Conservation (phyloP, 2,113 vertebrate genomes). For the Siniperca chuatsi region DNA sequence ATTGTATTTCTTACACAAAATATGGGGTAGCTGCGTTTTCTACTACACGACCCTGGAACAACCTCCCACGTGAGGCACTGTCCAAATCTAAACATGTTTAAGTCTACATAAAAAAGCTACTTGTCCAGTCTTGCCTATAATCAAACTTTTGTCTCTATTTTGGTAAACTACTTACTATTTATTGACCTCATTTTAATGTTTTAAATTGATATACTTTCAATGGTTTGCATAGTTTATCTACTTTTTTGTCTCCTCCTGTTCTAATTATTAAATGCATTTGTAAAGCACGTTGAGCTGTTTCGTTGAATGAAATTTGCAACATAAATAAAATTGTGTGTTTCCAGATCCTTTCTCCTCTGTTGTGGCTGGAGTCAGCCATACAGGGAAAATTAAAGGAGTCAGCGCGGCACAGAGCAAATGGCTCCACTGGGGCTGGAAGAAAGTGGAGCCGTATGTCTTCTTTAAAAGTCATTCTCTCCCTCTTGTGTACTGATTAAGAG, state of each 20-base stretch:
- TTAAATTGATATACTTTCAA: background rate
- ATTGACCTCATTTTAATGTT: background rate
- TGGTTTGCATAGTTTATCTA: background rate
- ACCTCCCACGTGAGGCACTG: background rate
- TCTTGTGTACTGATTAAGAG: slow-evolving; percentile 84
- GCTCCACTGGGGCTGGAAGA: slow-evolving; percentile 60
- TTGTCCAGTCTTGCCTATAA: background rate
- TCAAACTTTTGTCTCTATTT: background rate
- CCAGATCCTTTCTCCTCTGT: background rate
- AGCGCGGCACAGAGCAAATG: slow-evolving; percentile 21
- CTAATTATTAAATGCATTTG: background rate
- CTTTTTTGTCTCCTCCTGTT: background rate
- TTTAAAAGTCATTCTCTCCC: slow-evolving; percentile 83
- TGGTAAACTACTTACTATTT: background rate
- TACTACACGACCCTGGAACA: background rate
- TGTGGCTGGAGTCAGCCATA: slow-evolving; percentile 13
- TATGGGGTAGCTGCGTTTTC: background rate
- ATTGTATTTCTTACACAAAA: background rate
- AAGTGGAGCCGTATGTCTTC: slow-evolving; percentile 66
- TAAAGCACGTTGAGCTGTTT: background rate
- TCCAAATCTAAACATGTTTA: background rate
- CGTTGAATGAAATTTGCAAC: background rate
- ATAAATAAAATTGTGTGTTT: slow-evolving; percentile 28
- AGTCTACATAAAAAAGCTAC: background rate
- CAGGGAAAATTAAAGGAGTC: slow-evolving; percentile 51